phyloP scores from a whole-genome alignment of 1,140 invertebrate genomes.

The Rhyzopertha dominica region DNA sequence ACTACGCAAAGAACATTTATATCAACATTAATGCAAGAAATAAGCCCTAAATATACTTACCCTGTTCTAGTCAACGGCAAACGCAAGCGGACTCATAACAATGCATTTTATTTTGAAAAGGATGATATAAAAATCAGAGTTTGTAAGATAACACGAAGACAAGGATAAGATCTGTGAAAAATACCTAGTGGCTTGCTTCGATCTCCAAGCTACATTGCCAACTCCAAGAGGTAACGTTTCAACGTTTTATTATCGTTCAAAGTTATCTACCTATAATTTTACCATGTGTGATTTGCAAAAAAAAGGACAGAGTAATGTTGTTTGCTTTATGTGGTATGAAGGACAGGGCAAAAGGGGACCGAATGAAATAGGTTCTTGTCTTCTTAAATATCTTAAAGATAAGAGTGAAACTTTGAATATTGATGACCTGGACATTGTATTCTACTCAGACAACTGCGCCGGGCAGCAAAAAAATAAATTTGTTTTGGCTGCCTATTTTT shows the following conservation, averaged over 20 bases:
- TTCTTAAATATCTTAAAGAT: slow-evolving; percentile 23
- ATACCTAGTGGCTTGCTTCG: slow-evolving; percentile 30
- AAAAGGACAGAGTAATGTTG: slow-evolving; percentile 14
- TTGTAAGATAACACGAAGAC: slow-evolving; percentile 20
- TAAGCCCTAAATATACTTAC: too few relatives aligned
- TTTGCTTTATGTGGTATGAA: slow-evolving; percentile 32
- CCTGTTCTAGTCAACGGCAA: too few relatives aligned
- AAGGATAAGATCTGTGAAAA: slow-evolving; percentile 23
- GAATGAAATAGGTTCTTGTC: slow-evolving; percentile 27
- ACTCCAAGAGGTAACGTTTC: slow-evolving; percentile 36
- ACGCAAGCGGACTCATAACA: too few relatives aligned
- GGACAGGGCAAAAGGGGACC: slow-evolving; percentile 24
- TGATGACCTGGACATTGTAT: slow-evolving; percentile 25
- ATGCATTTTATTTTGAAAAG: too few relatives aligned
- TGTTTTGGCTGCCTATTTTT: slow-evolving; percentile 34
- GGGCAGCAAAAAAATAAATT: slow-evolving; percentile 45
- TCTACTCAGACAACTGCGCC: slow-evolving; percentile 41
- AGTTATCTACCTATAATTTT: slow-evolving; percentile 28
- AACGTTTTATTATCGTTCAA: slow-evolving; percentile 45
- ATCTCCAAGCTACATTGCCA: slow-evolving; percentile 40
- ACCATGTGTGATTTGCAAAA: slow-evolving; percentile 16
- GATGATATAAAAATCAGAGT: slow-evolving; percentile 31
- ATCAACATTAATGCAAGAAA: too few relatives aligned
- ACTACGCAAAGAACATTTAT: too few relatives aligned
- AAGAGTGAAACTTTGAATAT: too few relatives aligned